Percentiles rank a stretch among this genome's conserved stretches.
These are phyloP conservation scores for Phylloscopus trochilus DNA, from an alignment of 2,113 vertebrate species.

Conservation along the genomic window DNA sequence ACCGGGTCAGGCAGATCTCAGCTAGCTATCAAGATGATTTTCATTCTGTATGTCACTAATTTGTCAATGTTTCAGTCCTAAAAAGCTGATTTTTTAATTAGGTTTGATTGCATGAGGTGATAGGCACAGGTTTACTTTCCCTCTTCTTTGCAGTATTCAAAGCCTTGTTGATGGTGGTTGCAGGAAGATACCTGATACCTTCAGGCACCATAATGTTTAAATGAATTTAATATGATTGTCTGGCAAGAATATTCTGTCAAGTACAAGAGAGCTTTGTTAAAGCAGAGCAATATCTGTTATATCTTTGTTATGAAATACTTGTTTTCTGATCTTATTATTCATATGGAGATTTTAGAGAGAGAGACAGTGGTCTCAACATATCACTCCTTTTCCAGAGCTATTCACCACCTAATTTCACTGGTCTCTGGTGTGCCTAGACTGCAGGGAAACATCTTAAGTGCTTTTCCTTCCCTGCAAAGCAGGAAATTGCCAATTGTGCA, in stretches of 20 bases:
- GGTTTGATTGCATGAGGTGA: background rate
- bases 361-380: background rate
- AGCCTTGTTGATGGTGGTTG: background rate
- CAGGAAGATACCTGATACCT: background rate
- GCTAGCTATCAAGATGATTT: background rate
- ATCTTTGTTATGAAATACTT: background rate
- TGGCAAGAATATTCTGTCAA: background rate
- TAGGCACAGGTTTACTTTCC: background rate
- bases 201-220: background rate
- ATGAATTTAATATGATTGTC: no score
- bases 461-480: background rate
- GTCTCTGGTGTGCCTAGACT: background rate
- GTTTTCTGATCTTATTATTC: background rate
- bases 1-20: background rate
- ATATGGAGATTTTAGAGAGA: background rate
- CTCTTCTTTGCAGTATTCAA: background rate
- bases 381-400: background rate
- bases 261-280: background rate
- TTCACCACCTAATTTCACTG: background rate
- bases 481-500: background rate
- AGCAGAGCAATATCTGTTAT: background rate
- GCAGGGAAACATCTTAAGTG: background rate
- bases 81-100: background rate
- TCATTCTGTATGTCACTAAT: background rate
- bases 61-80: background rate